These are phyloP conservation scores for Pipistrellus pygmaeus DNA, from an alignment of 2,797 vertebrate species.

Conservation along the genomic window DNA sequence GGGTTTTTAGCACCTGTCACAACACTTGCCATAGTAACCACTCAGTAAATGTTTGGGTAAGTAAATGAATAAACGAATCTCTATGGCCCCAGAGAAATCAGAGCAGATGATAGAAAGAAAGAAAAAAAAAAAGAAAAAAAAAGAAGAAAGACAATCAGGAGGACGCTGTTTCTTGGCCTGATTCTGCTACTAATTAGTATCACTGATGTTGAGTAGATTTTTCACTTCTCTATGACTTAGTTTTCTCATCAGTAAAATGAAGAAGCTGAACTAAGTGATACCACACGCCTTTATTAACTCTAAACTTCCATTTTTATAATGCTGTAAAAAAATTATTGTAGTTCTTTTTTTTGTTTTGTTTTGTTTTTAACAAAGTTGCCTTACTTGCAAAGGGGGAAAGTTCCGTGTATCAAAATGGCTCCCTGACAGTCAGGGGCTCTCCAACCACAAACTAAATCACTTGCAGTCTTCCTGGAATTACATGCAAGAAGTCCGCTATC, in stretches of 20 bases:
- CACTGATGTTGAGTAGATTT: not conserved
- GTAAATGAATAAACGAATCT: constrained; percentile 6
- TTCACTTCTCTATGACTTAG: not conserved
- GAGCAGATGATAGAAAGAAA: not conserved
- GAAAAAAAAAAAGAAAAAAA: constrained; percentile 38
- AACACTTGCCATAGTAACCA: not conserved
- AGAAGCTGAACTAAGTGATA: not conserved
- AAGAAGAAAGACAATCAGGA: not conserved
- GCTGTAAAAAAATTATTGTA: constrained; percentile 4
- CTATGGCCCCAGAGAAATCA: not conserved
- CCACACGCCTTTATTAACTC: not conserved
- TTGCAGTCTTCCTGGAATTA: not conserved
- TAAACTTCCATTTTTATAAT: not conserved
- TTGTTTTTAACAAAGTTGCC: not conserved
- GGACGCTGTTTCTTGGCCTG: not conserved
- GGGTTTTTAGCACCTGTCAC: not conserved
- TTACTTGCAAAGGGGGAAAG: not conserved
- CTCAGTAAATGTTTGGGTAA: not conserved
- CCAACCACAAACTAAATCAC: not conserved
- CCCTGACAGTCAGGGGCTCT: not conserved
- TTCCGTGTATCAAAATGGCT: constrained; percentile 4
- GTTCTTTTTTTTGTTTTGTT: not conserved
- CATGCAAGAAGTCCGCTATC: not conserved
- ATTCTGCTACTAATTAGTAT: not conserved
- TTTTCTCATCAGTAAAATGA: constrained; percentile 57